Evolutionary conservation across 2,888 invertebrate species (phyloP).

Genomic region (Ellobium chinense): DNA sequence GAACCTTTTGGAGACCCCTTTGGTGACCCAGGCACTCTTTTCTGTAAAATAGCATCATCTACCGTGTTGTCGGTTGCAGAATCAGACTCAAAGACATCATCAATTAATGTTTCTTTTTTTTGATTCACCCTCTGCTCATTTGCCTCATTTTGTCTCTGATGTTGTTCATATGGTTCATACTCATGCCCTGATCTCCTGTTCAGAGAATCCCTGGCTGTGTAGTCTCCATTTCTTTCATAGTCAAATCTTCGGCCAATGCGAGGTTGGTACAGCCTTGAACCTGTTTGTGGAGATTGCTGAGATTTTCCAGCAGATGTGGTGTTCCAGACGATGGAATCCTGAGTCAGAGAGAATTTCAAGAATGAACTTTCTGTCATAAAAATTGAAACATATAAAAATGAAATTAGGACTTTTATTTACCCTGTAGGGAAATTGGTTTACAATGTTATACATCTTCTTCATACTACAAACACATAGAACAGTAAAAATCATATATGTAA

Average conservation of each 20-base stretch:
- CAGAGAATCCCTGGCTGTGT: conserved; percentile 6
- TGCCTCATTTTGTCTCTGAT: conserved; percentile 15
- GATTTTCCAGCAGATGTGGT: conserved; percentile 9
- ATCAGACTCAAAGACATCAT: conserved; percentile 49
- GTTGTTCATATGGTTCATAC: conserved; percentile 31
- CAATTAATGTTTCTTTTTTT: conserved; percentile 47
- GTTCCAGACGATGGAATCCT: conserved; percentile 36
- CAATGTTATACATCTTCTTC: too few relatives aligned
- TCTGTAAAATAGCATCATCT: conserved; percentile 39
- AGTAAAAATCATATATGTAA: too few relatives aligned
- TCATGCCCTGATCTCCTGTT: conserved; percentile 28
- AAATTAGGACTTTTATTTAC: too few relatives aligned
- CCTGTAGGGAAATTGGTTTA: too few relatives aligned
- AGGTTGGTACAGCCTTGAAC: conserved; percentile 4
- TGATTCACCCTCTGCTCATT: conserved; percentile 1
- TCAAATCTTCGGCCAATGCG: conserved; percentile 28
- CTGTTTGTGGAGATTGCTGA: conserved; percentile 9
- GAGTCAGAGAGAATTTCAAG: background rate
- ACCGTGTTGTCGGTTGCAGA: conserved; percentile 32
- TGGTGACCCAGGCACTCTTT: conserved; percentile 38
- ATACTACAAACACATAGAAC: too few relatives aligned
- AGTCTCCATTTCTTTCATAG: conserved; percentile 20
- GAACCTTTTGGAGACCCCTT: conserved; percentile 24
- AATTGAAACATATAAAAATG: too few relatives aligned
- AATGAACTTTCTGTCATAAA: too few relatives aligned